Conservation (phyloP, 2,113 vertebrate genomes). For the Carassius auratus region DNA sequence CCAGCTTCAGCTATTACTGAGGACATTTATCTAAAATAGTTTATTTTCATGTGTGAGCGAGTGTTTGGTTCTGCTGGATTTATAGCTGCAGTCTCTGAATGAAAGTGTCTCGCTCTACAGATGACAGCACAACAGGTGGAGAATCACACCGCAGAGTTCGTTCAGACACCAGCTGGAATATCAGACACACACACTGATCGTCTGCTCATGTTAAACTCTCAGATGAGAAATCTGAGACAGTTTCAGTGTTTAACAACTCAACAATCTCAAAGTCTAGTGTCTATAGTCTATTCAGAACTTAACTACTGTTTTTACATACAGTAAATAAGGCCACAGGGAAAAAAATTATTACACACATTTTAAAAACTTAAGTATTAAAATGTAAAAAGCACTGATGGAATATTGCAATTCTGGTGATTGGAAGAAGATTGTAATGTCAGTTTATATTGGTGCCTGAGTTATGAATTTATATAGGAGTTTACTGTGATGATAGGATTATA, state of each 20-base stretch:
- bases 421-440: not conserved
- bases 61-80: not conserved
- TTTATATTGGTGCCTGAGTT: not conserved
- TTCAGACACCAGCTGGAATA: conserved; percentile 19
- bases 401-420: not conserved
- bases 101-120: not conserved
- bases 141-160: not conserved
- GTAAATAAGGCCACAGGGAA: not conserved
- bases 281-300: not conserved
- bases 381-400: not conserved
- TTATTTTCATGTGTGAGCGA: not conserved
- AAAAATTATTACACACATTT: not conserved
- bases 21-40: not conserved
- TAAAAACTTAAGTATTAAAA: no score
- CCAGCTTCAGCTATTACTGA: not conserved
- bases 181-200: not conserved
- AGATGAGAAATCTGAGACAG: conserved; percentile 9
- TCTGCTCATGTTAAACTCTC: not conserved
- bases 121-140: not conserved
- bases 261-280: no score
- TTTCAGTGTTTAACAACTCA: not conserved
- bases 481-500: not conserved
- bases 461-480: no score
- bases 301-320: not conserved
- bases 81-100: not conserved